Evolutionary conservation across 2,113 vertebrate species (phyloP).

Genomic region (Ranitomeya variabilis): DNA sequence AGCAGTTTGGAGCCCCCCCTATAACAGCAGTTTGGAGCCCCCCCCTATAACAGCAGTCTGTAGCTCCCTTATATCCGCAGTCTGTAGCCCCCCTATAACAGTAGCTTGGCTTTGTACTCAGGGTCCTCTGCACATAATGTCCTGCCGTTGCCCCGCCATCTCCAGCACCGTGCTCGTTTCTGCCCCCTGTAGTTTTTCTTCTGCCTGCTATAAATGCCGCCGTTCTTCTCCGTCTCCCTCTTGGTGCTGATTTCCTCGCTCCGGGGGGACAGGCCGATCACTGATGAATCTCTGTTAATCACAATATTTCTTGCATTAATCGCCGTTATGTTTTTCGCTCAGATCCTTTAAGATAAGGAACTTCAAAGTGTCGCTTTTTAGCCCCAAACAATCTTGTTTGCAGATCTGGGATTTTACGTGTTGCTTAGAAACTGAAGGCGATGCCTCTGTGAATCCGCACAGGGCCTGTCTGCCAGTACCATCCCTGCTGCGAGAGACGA

Average conservation of each 20-base stretch:
- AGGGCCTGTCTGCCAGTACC: background rate
- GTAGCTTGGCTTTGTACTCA: background rate
- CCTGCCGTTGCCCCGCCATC: too few relatives aligned
- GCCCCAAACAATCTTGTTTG: background rate
- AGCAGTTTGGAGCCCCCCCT: background rate
- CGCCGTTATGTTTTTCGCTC: background rate
- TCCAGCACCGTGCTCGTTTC: too few relatives aligned
- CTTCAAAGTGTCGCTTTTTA: conserved; percentile 14
- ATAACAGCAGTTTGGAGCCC: too few relatives aligned
- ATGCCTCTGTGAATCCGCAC: background rate
- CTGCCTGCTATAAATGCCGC: background rate
- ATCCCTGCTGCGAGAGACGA: conserved; percentile 18
- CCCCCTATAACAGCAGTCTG: too few relatives aligned
- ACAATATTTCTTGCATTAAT: background rate
- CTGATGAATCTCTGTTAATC: background rate
- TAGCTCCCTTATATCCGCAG: too few relatives aligned
- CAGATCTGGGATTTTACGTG: conserved; percentile 3
- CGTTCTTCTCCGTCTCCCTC: background rate
- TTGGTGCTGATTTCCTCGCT: background rate
- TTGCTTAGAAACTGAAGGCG: conserved; percentile 29
- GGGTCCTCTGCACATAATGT: too few relatives aligned
- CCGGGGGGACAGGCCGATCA: too few relatives aligned
- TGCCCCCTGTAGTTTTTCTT: background rate
- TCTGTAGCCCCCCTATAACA: too few relatives aligned
- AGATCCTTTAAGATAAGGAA: conserved; percentile 1